Base-by-base conservation (phyloP, 53 echinoderm and acorn worm genomes). In the Antedon mediterranea region DNA sequence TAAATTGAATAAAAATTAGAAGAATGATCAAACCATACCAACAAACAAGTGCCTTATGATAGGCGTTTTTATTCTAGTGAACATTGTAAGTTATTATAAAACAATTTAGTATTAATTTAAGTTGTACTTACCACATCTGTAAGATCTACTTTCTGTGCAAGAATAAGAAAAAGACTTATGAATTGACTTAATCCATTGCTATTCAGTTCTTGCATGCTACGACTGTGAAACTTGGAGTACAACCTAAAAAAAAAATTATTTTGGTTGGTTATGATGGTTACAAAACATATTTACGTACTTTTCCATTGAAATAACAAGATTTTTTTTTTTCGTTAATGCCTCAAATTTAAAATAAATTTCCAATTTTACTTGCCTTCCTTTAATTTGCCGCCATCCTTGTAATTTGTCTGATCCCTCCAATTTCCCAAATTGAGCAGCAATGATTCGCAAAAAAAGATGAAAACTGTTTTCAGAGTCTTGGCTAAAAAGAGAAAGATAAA, bases 331-430 rank as follows among this genome's bases (percentile, higher is more conserved):
- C n/a, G n/a, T n/a, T n/a, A n/a, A n/a, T n/a, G n/a, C n/a, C n/a
- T n/a, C n/a, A n/a, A n/a, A n/a, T n/a, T n/a, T n/a, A n/a, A n/a
- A n/a, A n/a, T n/a, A n/a, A n/a, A n/a, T n/a, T 57, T 57, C 9
- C 1, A 18, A 57, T 57, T 13, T 57, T 76, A 5, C 32, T 71
- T 84, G 86, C 90, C 93, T 83, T 37, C 93, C 93, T 75, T 93
- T 91, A 3, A 93, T 78, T 71, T 93, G 88, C 57, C 85, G 86
- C 93, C 93, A 93, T 28, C 86, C 86, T 37, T 93, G 89, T 8
- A 71, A 28, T 20, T 81, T 84, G 1, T 78, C 87, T 2, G 82
- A 42, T 26, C 77, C 86, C 31, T 88, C 88, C 84, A 86, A 83
- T 42, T 86, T 73, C 9, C 70, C 78, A 74, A 93, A 86, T 71